Evolutionary conservation across 2,113 vertebrate genomes (phyloP), one percentile per base, ranked within the genome.

Genomic region (Platichthys stellatus): DNA sequence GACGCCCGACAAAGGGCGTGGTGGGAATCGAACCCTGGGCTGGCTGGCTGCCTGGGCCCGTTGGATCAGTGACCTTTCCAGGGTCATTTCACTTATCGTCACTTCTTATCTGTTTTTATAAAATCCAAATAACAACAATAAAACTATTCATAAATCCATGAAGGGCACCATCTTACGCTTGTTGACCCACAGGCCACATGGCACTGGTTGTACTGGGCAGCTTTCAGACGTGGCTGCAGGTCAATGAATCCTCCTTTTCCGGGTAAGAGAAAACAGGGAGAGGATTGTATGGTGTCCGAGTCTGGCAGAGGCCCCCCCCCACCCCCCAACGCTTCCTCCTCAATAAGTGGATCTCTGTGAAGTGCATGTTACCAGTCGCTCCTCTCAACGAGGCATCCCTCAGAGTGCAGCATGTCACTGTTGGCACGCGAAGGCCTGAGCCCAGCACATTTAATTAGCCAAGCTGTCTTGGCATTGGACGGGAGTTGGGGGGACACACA

Each of bases 391-490:
- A 88, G 85, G 84, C 78, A 84, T 84, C 84, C 86, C 80, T 85
- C 78, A 40, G 63, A 74, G 81, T 74, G 73, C 81, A 69, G 79
- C 84, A 82, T 86, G 86, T 65, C 85, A 87, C 72, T 86, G 79
- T 86, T 88, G 88, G 88, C 80, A 86, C 86, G 78, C 74, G 78
- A 83, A 85, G 72, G 82, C 72, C 85, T 43, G 76, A 87, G 81
- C 74, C 75, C 72, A 77, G 82, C 81, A 84, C 87, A 81, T 86
- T 90, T 78, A 90, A 87, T 87, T 87, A 86, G 76, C 80, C 81
- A 74, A 76, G 84, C 81, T 84, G 72, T 87, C 74, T 87, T 87
- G 80, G 87, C 76, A 86, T 86, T 89, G 89, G 86, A 78, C 45
- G 72, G 82, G 86, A 70, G 69, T 69, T 80, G 71, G 66, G 70